Evolutionary conservation across 2,888 invertebrate genomes (phyloP), one percentile per base, ranked within the genome.

Genomic region (Bombyx huttoni): DNA sequence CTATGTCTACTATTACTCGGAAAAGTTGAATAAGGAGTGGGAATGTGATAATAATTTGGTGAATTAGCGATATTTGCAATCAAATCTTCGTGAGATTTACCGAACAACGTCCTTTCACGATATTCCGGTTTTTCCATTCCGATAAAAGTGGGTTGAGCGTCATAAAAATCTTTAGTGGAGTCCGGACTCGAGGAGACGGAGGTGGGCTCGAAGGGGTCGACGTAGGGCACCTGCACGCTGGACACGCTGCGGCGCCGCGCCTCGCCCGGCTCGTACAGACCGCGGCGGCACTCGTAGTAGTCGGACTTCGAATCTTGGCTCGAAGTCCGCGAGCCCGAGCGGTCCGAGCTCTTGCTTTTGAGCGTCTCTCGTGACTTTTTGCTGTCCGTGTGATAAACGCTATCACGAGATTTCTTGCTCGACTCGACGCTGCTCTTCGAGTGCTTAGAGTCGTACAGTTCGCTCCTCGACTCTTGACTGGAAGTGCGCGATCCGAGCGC

Each of bases 251-350:
- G 81, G 13, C 66, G 65, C 52, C 65, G 68, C 8, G 77, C 67
- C 46, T 86, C 84, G 46, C 82, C 82, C 13, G 75, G 73, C 49
- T 89, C 89, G 54, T 86, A 88, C 48, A 81, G 64, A 59, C 78
- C 82, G 65, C 85, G 89, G 76, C 92, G 92, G 33, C 91, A 90
- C 61, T 93, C 93, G 63, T 91, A 92, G 67, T 92, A 91, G 72
- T 93, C 93, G 47, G 92, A 92, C 65, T 91, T 92, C n/a, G 92
- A 93, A 68, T 93, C 93, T 61, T 92, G 90, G 65, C 93, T 93
- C 0, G 93, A 93, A 1, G 92, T 92, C 50, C 92, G 84, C 0
- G 93, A 89, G 7, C 89, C 89, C 0, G 91, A 91, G 49, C 87
- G 84, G 55, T 90, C 90, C 0, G 91, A 91, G 52, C 90, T 91